phyloP scores from a whole-genome alignment of 1,140 invertebrate genomes.

The Pseudomyrmex dendroicus region DNA sequence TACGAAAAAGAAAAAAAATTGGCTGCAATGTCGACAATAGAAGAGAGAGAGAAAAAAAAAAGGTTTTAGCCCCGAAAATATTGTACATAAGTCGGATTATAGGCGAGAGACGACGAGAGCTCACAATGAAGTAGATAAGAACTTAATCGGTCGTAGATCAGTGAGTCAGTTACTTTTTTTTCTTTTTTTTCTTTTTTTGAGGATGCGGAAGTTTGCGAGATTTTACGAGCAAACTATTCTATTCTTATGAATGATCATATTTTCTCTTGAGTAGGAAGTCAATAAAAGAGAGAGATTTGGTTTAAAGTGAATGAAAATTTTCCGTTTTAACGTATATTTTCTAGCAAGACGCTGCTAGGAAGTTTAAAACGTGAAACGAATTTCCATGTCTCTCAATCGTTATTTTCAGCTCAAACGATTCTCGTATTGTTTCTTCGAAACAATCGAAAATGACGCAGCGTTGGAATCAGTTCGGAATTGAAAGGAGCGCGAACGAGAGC shows the following conservation, averaged over 20 bases:
- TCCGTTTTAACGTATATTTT: background rate
- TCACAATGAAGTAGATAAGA: constrained; percentile 37
- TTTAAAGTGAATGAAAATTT: background rate
- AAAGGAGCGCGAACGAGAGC: background rate
- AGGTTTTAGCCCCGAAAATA: constrained; percentile 34
- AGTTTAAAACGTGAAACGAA: background rate
- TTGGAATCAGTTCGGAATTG: constrained; percentile 46
- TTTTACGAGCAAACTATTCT: background rate
- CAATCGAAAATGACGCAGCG: constrained; percentile 32
- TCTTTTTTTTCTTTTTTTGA: too few species aligned
- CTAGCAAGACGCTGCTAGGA: too few species aligned
- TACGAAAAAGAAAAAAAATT: constrained; percentile 38
- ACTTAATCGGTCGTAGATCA: constrained; percentile 40
- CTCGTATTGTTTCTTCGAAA: constrained; percentile 44
- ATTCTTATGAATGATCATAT: too few species aligned
- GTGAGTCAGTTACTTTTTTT: background rate
- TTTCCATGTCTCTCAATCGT: constrained; percentile 13
- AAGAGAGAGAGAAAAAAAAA: background rate
- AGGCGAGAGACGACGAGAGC: constrained; percentile 32
- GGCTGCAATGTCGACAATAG: constrained; percentile 49
- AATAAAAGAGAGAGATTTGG: background rate
- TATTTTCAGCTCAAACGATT: constrained; percentile 20
- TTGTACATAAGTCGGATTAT: constrained; percentile 18
- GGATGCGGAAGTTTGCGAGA: background rate
- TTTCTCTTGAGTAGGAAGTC: too few species aligned